These are phyloP conservation scores for Caenorhabditis sulstoni DNA, from an alignment of 2,888 invertebrate species.

Conservation along the genomic window DNA sequence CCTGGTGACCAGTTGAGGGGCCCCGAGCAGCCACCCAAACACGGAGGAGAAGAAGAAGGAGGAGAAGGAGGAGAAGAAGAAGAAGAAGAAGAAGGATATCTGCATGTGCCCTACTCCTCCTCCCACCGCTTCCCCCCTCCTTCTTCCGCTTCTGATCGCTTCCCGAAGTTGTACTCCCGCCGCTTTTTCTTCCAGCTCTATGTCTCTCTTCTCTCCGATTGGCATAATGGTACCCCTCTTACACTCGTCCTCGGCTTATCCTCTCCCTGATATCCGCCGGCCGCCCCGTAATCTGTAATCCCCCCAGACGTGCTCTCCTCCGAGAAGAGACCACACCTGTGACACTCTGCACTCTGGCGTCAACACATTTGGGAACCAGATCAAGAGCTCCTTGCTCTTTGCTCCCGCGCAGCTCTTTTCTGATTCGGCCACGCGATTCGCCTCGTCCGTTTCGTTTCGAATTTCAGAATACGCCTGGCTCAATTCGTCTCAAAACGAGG, in stretches of 20 bases:
- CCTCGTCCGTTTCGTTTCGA: background rate
- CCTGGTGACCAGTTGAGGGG: conserved; percentile 9
- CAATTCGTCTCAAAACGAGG: background rate
- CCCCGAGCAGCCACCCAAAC: background rate
- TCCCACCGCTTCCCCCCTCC: background rate
- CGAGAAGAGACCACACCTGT: background rate
- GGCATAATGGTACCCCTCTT: background rate
- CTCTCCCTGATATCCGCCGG: background rate
- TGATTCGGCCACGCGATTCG: background rate
- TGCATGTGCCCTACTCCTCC: background rate
- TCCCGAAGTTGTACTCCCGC: background rate
- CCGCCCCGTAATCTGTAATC: background rate
- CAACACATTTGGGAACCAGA: background rate
- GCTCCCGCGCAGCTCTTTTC: background rate
- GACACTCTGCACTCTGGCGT: background rate
- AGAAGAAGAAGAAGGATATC: background rate
- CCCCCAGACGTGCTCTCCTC: background rate
- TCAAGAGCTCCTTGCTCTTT: background rate
- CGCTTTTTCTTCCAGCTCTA: background rate
- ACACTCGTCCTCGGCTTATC: background rate
- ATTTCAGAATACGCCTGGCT: conserved; percentile 10
- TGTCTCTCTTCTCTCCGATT: background rate
- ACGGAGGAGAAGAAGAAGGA: background rate
- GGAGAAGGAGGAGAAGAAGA: background rate
- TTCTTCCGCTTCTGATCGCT: too few species aligned